Percentiles rank a stretch among this genome's conserved stretches.
These are phyloP conservation scores for Oreochromis mossambicus DNA, from an alignment of 2,797 vertebrate species.

Conservation along the genomic window DNA sequence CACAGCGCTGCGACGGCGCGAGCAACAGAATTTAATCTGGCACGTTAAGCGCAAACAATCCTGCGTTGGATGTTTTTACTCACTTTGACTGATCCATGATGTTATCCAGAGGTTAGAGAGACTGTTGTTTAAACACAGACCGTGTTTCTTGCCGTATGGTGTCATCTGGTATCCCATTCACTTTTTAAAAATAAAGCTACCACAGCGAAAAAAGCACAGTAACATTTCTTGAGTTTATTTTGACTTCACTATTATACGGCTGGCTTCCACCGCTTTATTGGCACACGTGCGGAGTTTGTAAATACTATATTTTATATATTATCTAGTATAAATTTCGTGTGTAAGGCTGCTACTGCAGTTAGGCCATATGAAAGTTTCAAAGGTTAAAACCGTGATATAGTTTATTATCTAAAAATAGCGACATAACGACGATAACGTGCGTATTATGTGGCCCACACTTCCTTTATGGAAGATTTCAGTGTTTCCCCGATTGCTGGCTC, in stretches of 20 bases:
- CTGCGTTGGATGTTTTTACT: neutral
- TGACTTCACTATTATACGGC: neutral
- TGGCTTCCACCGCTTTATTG: neutral
- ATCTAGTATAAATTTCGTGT: too few relatives aligned
- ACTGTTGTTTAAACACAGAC: neutral
- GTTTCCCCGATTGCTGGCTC: neutral
- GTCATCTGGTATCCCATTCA: neutral
- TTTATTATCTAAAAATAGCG: neutral
- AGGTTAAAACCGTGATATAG: neutral
- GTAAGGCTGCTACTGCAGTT: too few relatives aligned
- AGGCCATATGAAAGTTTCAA: too few relatives aligned
- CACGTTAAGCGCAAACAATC: neutral
- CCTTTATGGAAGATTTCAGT: neutral
- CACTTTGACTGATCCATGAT: neutral
- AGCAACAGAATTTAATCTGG: neutral
- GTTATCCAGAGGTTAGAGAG: neutral
- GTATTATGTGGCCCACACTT: neutral
- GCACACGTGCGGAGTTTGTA: neutral
- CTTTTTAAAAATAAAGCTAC: neutral
- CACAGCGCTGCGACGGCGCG: neutral
- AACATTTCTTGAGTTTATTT: neutral
- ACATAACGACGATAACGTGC: neutral
- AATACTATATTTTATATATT: accelerated
- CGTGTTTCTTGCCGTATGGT: neutral
- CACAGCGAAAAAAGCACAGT: neutral